Conservation (phyloP, 2,113 vertebrate species). For the Siphamia tubifer region DNA sequence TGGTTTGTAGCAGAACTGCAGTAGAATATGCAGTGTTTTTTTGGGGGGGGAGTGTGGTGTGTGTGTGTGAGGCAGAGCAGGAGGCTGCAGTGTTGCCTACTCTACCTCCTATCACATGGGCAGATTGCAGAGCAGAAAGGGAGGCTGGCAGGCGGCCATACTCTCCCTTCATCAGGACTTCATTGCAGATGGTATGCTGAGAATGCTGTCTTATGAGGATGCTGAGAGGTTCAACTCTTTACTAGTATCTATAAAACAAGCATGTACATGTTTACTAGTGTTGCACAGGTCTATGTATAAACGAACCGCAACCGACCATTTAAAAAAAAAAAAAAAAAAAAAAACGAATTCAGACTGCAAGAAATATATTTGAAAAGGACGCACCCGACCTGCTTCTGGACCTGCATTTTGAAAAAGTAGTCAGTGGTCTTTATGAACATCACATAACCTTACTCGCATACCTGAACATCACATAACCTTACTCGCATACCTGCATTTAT, state of each 20-base stretch:
- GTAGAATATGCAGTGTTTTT: constrained; percentile 66
- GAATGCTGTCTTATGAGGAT: constrained; percentile 67
- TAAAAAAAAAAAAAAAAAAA: too few species aligned
- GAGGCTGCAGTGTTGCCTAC: constrained; percentile 69
- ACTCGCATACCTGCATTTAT: too few species aligned
- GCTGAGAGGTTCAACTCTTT: constrained; percentile 23
- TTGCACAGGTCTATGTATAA: too few species aligned
- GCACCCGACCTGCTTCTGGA: too few species aligned
- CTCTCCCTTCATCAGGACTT: constrained; percentile 57
- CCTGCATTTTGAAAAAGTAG: too few species aligned
- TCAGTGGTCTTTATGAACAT: too few species aligned
- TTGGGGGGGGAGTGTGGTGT: constrained; percentile 17
- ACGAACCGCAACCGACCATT: too few species aligned
- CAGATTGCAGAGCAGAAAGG: constrained; percentile 76
- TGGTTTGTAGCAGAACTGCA: constrained; percentile 65
- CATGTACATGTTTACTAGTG: neutral
- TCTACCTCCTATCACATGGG: constrained; percentile 71
- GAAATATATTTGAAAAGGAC: too few species aligned
- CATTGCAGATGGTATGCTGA: constrained; percentile 81
- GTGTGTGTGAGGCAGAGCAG: constrained; percentile 42
- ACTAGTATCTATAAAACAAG: constrained; percentile 22
- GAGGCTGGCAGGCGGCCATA: constrained; percentile 77
- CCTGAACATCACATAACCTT: too few species aligned
- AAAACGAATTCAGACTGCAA: too few species aligned
- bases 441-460: too few species aligned